Evolutionary conservation across 2,797 vertebrate species (phyloP).

Genomic region (Cyprinella venusta): DNA sequence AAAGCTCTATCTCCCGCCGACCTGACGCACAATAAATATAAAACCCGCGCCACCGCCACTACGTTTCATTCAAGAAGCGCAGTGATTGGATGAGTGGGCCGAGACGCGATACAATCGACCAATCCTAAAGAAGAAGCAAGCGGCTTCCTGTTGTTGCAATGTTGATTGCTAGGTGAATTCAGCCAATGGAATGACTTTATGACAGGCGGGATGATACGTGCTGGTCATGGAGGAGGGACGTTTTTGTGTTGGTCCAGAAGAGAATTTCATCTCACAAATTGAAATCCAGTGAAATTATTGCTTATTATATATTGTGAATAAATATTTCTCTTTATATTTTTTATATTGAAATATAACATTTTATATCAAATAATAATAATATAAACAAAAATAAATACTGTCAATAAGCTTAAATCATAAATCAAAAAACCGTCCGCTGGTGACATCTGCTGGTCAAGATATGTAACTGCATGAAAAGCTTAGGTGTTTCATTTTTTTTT

Average conservation of each 20-base stretch:
- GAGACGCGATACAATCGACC: not conserved
- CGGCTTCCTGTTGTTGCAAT: not conserved
- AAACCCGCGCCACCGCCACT: slow-evolving; percentile 56
- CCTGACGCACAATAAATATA: slow-evolving; percentile 24
- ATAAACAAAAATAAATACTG: not conserved
- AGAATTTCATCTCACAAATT: not conserved
- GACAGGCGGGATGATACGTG: not conserved
- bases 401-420: not conserved
- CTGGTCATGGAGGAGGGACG: not conserved
- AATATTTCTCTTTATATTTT: not conserved
- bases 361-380: not conserved
- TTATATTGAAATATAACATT: not conserved
- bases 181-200: slow-evolving; percentile 33
- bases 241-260: not conserved
- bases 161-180: slow-evolving; percentile 22
- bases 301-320: not conserved
- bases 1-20: slow-evolving; percentile 37
- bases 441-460: slow-evolving; percentile 24
- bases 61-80: not conserved
- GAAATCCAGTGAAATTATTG: not conserved
- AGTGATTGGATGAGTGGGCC: slow-evolving; percentile 32
- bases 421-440: not conserved
- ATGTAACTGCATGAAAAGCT: not conserved
- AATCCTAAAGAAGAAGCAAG: slow-evolving; percentile 11
- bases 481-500: too few relatives aligned